Evolutionary conservation across 2,113 vertebrate species (phyloP), one percentile per base, ranked within the genome.

Genomic region (Rhagologus leucostigma): DNA sequence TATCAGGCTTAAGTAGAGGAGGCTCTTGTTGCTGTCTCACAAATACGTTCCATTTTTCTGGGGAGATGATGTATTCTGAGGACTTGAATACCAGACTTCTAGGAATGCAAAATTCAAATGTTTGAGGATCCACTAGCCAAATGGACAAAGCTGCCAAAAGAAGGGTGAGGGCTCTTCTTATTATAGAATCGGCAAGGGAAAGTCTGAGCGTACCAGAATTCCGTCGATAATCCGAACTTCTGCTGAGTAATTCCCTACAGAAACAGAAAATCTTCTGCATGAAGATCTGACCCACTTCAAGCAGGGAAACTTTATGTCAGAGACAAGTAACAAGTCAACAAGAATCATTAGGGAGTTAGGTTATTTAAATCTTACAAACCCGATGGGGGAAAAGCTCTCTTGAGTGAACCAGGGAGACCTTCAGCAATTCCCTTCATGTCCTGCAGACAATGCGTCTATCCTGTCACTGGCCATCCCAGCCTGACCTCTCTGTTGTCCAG

Each of bases 171-270:
- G 22, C 33, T 87, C 18, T 64, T 91, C 10, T 35, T 82, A 1
- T 32, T 59, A 9, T 0, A 47, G 39, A 70, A 19, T 52, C 16
- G 26, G 26, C 0, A 0, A 71, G n/a, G 62, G 65, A 56, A 60
- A 65, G 53, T 41, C 39, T 52, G 53, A 59, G 26, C 11, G 21
- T 29, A 35, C 33, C 2, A 3, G 27, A 69, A 55, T 65, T 64
- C 87, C 87, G 20, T 14, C 65, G 67, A 50, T 75, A 90, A 91
- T 70, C 50, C 29, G 33, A 89, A 83, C 12, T 87, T 65, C 42
- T 87, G 55, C 78, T 70, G 82, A 80, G 33, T 67, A 86, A 90
- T 80, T 88, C 63, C 30, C 63, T 20, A 6, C 5, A 63, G 82
- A 52, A 94, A 86, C 24, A 41, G 27, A 89, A 84, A 80, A 55